phyloP scores from a whole-genome alignment of 1,140 invertebrate species.

The Pissodes strobi region DNA sequence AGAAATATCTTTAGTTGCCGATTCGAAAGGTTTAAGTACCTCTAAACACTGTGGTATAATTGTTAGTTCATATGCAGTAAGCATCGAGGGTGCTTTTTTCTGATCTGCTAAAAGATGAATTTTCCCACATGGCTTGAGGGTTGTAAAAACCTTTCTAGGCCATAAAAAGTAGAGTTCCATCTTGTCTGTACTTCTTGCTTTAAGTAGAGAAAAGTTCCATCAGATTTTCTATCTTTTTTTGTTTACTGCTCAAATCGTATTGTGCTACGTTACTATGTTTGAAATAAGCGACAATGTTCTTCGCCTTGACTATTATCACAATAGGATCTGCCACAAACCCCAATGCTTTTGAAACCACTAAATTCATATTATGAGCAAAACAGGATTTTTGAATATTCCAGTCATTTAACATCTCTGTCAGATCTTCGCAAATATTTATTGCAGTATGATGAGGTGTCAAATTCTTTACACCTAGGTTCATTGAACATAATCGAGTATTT shows the following conservation, averaged over 20 bases:
- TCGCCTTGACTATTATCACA: slow-evolving; percentile 1
- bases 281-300: slow-evolving; percentile 11
- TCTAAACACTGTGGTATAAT: slow-evolving; percentile 5
- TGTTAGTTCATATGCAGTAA: slow-evolving; percentile 2
- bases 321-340: neutral
- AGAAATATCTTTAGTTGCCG: slow-evolving; percentile 7
- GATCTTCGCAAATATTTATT: neutral
- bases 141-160: neutral
- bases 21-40: neutral
- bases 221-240: slow-evolving; percentile 2
- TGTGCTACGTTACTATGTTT: slow-evolving; percentile 7
- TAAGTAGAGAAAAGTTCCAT: neutral
- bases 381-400: neutral
- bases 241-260: slow-evolving; percentile 1
- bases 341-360: slow-evolving; percentile 1
- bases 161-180: too few relatives aligned
- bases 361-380: slow-evolving; percentile 7
- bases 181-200: too few relatives aligned
- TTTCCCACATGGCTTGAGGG: neutral
- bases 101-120: neutral
- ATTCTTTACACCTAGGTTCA: neutral
- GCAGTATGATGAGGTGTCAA: neutral
- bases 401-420: neutral
- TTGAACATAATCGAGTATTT: neutral
- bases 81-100: slow-evolving; percentile 4